phyloP scores from a whole-genome alignment of 2,797 vertebrate species.

The Kryptolebias ocellatus region DNA sequence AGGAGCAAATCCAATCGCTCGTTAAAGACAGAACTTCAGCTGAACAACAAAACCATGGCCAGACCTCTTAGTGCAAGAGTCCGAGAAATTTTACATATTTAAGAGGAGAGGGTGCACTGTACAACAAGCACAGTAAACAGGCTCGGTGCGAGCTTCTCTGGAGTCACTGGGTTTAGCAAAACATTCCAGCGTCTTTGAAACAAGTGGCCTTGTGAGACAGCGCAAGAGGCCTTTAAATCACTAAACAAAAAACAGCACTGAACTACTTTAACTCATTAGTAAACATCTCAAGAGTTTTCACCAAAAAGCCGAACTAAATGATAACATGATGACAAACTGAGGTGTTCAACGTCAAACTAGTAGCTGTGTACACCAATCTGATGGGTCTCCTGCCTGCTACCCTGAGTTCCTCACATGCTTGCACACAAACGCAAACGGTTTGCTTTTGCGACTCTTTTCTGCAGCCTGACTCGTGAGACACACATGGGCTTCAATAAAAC shows the following conservation, averaged over 20 bases:
- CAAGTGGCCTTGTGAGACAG: conserved; percentile 77
- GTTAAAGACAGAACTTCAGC: conserved; percentile 12
- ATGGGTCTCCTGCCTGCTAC: too few species aligned
- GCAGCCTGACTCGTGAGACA: conserved; percentile 45
- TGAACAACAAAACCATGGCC: conserved; percentile 34
- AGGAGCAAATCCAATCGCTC: conserved; percentile 6
- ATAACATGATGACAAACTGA: conserved; percentile 5
- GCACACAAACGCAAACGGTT: conserved; percentile 17
- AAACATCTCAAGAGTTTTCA: conserved; percentile 62
- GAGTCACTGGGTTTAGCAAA: conserved; percentile 85
- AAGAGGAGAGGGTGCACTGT: conserved; percentile 57
- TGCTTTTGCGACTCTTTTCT: conserved; percentile 33
- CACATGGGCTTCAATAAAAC: conserved; percentile 40
- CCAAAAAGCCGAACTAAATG: conserved; percentile 30
- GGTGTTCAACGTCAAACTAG: background rate
- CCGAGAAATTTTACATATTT: conserved; percentile 40
- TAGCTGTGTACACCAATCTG: too few species aligned
- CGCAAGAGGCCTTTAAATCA: conserved; percentile 78
- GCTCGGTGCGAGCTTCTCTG: conserved; percentile 70
- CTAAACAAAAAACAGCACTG: conserved; percentile 66
- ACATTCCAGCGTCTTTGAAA: conserved; percentile 81
- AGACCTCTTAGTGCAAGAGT: conserved; percentile 25
- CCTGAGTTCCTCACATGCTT: conserved; percentile 30
- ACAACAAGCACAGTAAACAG: conserved; percentile 78
- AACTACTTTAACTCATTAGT: conserved; percentile 70